Percentiles rank a stretch among this genome's conserved stretches.
Conservation (phyloP, 2,888 invertebrate genomes). For the Acleris emargana region DNA sequence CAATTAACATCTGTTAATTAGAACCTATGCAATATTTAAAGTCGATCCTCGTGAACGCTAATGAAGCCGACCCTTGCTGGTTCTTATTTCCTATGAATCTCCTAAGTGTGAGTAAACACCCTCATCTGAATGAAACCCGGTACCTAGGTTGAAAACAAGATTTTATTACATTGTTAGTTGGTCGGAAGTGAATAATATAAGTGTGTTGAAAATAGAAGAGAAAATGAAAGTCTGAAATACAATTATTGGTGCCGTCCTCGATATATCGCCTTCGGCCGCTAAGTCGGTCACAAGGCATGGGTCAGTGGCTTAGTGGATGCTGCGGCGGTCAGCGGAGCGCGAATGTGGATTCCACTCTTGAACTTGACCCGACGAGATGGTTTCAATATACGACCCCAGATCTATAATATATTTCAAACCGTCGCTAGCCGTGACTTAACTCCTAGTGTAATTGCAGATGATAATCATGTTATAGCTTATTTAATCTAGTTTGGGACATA, state of each 20-base stretch:
- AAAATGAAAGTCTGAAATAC: too few relatives aligned
- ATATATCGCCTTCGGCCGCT: slow-evolving; percentile 17
- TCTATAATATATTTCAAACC: slow-evolving; percentile 7
- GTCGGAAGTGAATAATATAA: too few relatives aligned
- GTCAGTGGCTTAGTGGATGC: slow-evolving; percentile 32
- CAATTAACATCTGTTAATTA: too few relatives aligned
- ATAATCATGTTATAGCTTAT: slow-evolving; percentile 8
- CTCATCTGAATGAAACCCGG: too few relatives aligned
- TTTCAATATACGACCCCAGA: slow-evolving; percentile 4
- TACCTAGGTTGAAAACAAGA: too few relatives aligned
- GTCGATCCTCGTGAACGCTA: too few relatives aligned
- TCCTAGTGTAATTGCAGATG: slow-evolving; percentile 11
- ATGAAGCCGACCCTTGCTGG: too few relatives aligned
- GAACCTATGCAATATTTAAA: too few relatives aligned
- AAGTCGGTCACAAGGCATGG: slow-evolving; percentile 26
- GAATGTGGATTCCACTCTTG: slow-evolving; percentile 26
- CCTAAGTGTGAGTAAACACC: too few relatives aligned
- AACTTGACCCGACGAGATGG: slow-evolving; percentile 29
- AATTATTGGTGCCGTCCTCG: slow-evolving; percentile 18
- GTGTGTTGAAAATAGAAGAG: too few relatives aligned
- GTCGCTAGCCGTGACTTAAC: slow-evolving; percentile 7
- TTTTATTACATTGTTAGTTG: too few relatives aligned
- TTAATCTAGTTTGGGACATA: slow-evolving; percentile 6
- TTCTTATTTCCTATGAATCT: too few relatives aligned
- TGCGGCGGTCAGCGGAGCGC: slow-evolving; percentile 26